phyloP scores from a whole-genome alignment of 1,140 invertebrate species.

The Myzus persicae region DNA sequence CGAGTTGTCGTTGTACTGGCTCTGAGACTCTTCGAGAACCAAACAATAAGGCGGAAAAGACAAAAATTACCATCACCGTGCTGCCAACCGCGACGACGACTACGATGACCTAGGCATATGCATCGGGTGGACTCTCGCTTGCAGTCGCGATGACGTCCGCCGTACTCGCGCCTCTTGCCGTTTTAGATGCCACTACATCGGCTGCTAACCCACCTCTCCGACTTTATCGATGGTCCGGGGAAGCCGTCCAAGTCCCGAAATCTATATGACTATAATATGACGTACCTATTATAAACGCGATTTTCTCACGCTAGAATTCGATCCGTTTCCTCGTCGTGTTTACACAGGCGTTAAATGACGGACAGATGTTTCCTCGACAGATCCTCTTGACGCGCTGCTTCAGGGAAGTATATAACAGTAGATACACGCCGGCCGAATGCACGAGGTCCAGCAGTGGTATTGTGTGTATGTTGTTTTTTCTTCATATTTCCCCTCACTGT shows the following conservation, averaged over 20 bases:
- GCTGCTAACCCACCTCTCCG: neutral
- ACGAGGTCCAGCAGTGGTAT: neutral
- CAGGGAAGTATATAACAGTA: neutral
- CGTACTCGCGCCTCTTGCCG: neutral
- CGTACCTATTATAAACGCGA: neutral
- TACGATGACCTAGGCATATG: neutral
- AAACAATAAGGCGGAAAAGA: neutral
- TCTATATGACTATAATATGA: neutral
- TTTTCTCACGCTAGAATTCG: conserved; percentile 45
- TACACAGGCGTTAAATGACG: conserved; percentile 44
- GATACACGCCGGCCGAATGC: neutral
- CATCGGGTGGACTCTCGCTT: neutral
- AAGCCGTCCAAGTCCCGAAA: conserved; percentile 4
- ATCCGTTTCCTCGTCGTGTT: conserved; percentile 38
- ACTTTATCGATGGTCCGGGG: neutral
- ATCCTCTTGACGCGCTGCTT: neutral
- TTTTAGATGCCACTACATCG: neutral
- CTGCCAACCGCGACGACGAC: neutral
- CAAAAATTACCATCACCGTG: neutral
- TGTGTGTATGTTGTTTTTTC: conserved; percentile 5
- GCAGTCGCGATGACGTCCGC: neutral
- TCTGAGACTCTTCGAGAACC: neutral
- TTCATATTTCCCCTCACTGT: neutral
- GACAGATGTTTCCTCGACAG: conserved; percentile 39
- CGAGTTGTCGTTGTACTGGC: neutral